A percentile compares a stretch with the other conserved stretches of the same genome.
phyloP scores from a whole-genome alignment of 2,113 vertebrate species.

The Megaceryle torquata region DNA sequence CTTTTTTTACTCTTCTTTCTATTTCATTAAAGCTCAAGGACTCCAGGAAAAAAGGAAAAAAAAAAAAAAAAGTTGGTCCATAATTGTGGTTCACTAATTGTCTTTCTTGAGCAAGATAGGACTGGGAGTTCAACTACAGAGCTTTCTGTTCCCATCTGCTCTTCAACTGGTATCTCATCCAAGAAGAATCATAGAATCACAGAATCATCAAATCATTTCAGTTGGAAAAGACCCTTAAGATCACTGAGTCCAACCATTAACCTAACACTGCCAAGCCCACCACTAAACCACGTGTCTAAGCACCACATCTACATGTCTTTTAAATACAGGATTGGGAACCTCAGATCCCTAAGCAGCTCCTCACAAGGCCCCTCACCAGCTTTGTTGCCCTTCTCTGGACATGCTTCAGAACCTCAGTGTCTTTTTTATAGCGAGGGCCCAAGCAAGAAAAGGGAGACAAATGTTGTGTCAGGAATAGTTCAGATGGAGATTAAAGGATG shows the following conservation, averaged over 20 bases:
- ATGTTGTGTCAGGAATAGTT: rapidly evolving
- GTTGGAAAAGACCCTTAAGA: too few relatives aligned
- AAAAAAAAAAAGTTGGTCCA: background rate
- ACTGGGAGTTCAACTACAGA: background rate
- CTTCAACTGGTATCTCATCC: background rate
- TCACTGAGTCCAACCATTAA: too few relatives aligned
- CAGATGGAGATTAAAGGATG: background rate
- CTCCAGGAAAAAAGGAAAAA: background rate
- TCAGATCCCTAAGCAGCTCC: too few relatives aligned
- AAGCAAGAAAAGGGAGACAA: background rate
- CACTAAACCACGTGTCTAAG: too few relatives aligned
- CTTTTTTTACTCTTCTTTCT: background rate
- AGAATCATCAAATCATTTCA: too few relatives aligned
- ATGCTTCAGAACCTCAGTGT: too few relatives aligned
- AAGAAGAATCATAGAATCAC: background rate
- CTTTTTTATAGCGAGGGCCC: too few relatives aligned
- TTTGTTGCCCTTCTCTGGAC: too few relatives aligned
- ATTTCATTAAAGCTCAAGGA: background rate
- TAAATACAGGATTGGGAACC: too few relatives aligned
- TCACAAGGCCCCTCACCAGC: too few relatives aligned
- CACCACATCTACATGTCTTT: too few relatives aligned
- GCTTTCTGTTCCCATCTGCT: background rate
- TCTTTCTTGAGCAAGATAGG: background rate
- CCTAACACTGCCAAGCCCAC: too few relatives aligned
- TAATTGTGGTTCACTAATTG: background rate